A percentile compares a stretch with the other conserved stretches of the same genome.
phyloP scores from a whole-genome alignment of 2,113 vertebrate genomes.

The Argyrosomus japonicus region DNA sequence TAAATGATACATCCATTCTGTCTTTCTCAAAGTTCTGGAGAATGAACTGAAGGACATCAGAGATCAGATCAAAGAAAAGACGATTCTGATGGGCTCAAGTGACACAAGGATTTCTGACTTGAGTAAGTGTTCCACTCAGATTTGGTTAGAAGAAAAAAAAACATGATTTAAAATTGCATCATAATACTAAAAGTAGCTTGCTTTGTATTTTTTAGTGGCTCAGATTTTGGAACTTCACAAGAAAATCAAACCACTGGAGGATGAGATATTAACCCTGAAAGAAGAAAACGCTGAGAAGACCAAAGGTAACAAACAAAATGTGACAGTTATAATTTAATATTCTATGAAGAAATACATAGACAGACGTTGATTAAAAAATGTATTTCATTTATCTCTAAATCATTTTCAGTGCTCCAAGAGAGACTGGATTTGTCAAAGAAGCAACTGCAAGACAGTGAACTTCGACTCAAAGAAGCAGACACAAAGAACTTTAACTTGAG shows the following conservation, averaged over 20 bases:
- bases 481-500: conserved; percentile 4
- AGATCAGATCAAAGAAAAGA: conserved; percentile 41
- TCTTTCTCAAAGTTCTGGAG: conserved; percentile 51
- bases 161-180: neutral
- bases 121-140: conserved; percentile 27
- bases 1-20: neutral
- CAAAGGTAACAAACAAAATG: conserved; percentile 35
- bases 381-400: neutral
- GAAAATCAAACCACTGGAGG: conserved; percentile 40
- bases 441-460: conserved; percentile 55
- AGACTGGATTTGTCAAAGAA: conserved; percentile 2
- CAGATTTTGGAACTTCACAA: conserved; percentile 51
- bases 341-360: neutral
- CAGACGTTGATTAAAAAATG: accelerated
- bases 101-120: neutral
- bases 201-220: conserved; percentile 38
- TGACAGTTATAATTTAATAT: neutral
- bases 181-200: neutral
- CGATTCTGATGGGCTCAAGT: neutral
- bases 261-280: conserved; percentile 26
- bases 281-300: neutral
- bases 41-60: conserved; percentile 32
- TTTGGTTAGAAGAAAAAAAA: neutral
- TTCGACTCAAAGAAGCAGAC: conserved; percentile 17
- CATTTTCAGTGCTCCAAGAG: conserved; percentile 46